phyloP scores from a whole-genome alignment of 2,888 invertebrate species.

The Eurytoma californica region DNA sequence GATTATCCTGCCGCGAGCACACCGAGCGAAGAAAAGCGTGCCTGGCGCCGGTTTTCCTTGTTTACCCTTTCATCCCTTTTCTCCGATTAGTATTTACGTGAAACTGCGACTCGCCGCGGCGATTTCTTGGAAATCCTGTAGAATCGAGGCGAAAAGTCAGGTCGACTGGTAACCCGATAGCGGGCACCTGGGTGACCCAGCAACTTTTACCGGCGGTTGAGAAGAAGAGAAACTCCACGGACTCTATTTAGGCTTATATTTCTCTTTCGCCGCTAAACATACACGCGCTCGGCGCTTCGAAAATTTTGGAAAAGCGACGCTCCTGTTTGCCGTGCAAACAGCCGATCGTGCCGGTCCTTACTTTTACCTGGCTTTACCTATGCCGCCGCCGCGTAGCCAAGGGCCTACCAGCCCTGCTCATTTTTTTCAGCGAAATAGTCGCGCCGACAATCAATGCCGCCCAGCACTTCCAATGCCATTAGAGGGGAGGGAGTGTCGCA shows the following conservation, averaged over 20 bases:
- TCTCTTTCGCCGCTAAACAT: slow-evolving; percentile 7
- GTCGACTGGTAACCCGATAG: too few relatives aligned
- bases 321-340: slow-evolving; percentile 71
- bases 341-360: slow-evolving; percentile 65
- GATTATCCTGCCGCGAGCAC: too few relatives aligned
- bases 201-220: too few relatives aligned
- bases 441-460: background rate
- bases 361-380: slow-evolving; percentile 53
- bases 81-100: too few relatives aligned
- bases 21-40: too few relatives aligned
- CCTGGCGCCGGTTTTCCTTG: too few relatives aligned
- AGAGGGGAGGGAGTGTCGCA: slow-evolving; percentile 16
- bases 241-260: background rate
- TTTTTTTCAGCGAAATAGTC: background rate
- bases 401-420: background rate
- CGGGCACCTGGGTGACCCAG: slow-evolving; percentile 2
- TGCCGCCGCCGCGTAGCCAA: background rate
- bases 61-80: too few relatives aligned
- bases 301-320: slow-evolving; percentile 66
- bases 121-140: too few relatives aligned
- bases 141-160: too few relatives aligned
- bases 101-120: too few relatives aligned
- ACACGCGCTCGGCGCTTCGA: slow-evolving; percentile 51
- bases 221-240: too few relatives aligned
- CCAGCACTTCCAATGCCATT: too few relatives aligned